Percentiles rank a stretch among this genome's conserved stretches.
Conservation (phyloP, 2,113 vertebrate genomes). For the Plectropomus leopardus region DNA sequence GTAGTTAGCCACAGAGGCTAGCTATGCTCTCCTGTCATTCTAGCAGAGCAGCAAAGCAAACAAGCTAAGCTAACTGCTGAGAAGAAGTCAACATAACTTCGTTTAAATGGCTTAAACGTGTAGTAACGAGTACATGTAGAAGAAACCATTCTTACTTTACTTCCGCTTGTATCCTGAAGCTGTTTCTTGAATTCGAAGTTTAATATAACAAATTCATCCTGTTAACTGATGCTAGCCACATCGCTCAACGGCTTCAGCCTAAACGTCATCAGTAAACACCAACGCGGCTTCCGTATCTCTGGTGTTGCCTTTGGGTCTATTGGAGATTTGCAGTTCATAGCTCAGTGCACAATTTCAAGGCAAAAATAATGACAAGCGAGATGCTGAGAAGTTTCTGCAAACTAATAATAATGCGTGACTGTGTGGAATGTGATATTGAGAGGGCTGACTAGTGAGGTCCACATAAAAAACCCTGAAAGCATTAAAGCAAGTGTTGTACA, state of each 20-base stretch:
- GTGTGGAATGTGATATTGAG: background rate
- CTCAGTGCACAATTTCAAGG: background rate
- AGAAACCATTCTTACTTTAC: conserved; percentile 46
- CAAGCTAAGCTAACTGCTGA: conserved; percentile 70
- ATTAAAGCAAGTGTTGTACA: background rate
- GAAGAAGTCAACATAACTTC: conserved; percentile 43
- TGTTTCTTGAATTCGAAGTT: conserved; percentile 12
- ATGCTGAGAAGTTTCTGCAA: fast-evolving
- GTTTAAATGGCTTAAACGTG: background rate
- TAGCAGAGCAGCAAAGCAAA: conserved; percentile 28
- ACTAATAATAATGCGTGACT: background rate
- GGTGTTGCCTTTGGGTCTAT: conserved; percentile 39
- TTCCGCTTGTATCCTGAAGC: conserved; percentile 2
- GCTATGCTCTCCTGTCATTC: conserved; percentile 39
- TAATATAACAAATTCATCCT: conserved; percentile 39
- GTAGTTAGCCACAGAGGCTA: conserved; percentile 35
- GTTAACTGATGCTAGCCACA: conserved; percentile 62
- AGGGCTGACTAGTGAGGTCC: too few species aligned
- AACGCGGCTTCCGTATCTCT: conserved; percentile 76
- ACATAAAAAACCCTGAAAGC: background rate
- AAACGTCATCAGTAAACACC: conserved; percentile 81
- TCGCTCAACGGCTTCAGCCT: conserved; percentile 17
- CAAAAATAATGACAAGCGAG: fast-evolving
- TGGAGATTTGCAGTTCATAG: background rate
- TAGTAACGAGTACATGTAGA: background rate